These are phyloP conservation scores for Corbicula japonica DNA, from an alignment of 2,888 invertebrate genomes.

Conservation along the genomic window DNA sequence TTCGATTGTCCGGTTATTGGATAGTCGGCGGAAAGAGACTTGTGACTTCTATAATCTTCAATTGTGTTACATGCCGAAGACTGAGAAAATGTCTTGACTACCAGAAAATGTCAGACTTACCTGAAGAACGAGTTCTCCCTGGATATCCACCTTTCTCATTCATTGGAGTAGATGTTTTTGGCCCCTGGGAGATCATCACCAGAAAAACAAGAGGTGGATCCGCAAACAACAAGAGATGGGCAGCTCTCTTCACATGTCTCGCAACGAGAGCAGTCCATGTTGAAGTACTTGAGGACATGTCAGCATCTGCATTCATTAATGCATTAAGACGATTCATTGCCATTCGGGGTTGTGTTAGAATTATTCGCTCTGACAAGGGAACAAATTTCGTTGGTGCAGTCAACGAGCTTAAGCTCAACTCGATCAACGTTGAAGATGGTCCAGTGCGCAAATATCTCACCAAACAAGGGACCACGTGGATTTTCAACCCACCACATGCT, in stretches of 20 bases:
- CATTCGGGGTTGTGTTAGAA: conserved; percentile 31
- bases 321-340: conserved; percentile 48
- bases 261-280: conserved; percentile 50
- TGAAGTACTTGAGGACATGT: conserved; percentile 55
- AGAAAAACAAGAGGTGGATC: conserved; percentile 41
- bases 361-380: conserved; percentile 46
- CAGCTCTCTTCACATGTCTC: conserved; percentile 54
- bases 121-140: conserved; percentile 31
- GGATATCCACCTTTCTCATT: conserved; percentile 48
- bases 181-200: conserved; percentile 43
- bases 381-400: conserved; percentile 56
- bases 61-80: conserved; percentile 33
- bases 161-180: conserved; percentile 55
- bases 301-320: conserved; percentile 47
- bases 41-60: conserved; percentile 28
- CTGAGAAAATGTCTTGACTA: conserved; percentile 2
- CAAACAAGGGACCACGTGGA: conserved; percentile 20
- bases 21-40: conserved; percentile 49
- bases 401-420: conserved; percentile 22
- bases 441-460: conserved; percentile 17
- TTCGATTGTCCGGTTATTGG: conserved; percentile 56
- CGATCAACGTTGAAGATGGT: conserved; percentile 32
- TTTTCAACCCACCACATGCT: conserved; percentile 56
- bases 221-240: conserved; percentile 52
- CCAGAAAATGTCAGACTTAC: conserved; percentile 53